Conservation (phyloP, 30 jellyfish, hydroid and myxozoan species). For the Pseudorhiza aurosa region DNA sequence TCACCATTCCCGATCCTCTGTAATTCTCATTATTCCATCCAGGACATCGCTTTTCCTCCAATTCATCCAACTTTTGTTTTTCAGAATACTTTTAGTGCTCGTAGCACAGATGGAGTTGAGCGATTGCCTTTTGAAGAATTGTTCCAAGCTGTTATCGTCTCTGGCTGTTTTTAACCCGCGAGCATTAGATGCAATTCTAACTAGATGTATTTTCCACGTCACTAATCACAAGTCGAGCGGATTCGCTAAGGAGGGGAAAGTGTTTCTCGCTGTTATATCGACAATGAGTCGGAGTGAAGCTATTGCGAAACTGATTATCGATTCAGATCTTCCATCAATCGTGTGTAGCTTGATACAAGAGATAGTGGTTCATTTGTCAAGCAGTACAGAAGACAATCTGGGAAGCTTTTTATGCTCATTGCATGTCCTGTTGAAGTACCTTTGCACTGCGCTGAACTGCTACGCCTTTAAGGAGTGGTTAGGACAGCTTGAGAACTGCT, state of each 20-base stretch:
- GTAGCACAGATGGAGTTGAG: neutral
- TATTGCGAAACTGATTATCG: neutral
- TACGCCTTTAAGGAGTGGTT: constrained; percentile 28
- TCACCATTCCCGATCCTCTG: too few relatives aligned
- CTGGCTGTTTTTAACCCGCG: neutral
- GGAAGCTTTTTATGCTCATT: constrained; percentile 8
- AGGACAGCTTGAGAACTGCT: constrained; percentile 13
- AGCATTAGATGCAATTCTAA: neutral
- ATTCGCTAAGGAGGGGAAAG: constrained; percentile 1
- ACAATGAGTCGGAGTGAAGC: constrained; percentile 6
- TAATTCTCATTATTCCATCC: too few relatives aligned
- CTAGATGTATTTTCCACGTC: neutral
- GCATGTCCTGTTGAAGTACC: constrained; percentile 1
- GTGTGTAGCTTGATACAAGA: neutral
- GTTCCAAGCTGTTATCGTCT: constrained; percentile 2
- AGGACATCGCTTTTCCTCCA: too few relatives aligned
- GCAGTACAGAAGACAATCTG: constrained; percentile 1
- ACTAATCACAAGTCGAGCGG: neutral
- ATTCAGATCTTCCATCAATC: constrained; percentile 17
- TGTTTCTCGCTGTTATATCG: neutral
- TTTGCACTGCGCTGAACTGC: neutral
- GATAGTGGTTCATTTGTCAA: constrained; percentile 10
- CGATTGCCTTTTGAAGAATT: neutral
- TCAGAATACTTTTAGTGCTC: neutral
- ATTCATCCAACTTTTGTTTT: too few relatives aligned